Evolutionary conservation across 2,113 vertebrate genomes (phyloP).

Genomic region (Datnioides undecimradiatus): DNA sequence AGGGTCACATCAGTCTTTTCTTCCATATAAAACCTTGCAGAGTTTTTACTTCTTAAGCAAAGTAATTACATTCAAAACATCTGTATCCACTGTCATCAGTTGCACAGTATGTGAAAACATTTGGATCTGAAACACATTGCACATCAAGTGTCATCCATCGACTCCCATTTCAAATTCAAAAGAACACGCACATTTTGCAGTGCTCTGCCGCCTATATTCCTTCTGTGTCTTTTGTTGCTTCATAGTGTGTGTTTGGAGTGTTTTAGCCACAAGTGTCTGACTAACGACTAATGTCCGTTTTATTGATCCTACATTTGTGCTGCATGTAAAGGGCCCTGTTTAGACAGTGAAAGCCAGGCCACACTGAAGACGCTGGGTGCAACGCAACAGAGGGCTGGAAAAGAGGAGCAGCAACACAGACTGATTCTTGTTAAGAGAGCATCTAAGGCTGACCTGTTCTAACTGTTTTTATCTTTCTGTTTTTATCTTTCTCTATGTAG

Average conservation of each 20-base stretch:
- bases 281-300: background rate
- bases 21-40: background rate
- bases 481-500: background rate
- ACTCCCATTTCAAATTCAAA: background rate
- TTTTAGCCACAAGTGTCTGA: background rate
- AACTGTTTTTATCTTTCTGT: constrained; percentile 1
- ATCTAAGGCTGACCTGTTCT: constrained; percentile 8
- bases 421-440: background rate
- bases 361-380: background rate
- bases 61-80: background rate
- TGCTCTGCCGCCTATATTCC: background rate
- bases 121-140: background rate
- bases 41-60: background rate
- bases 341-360: background rate
- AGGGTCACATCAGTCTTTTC: constrained; percentile 1
- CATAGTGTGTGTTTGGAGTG: background rate
- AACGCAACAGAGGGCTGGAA: background rate
- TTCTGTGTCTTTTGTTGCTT: background rate
- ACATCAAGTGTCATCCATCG: background rate
- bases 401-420: background rate
- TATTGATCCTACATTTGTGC: background rate
- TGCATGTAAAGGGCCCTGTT: background rate
- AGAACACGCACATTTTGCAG: background rate
- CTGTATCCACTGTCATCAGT: background rate
- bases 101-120: background rate